Conservation (phyloP, 2,888 invertebrate genomes). For the Anodontia alba region DNA sequence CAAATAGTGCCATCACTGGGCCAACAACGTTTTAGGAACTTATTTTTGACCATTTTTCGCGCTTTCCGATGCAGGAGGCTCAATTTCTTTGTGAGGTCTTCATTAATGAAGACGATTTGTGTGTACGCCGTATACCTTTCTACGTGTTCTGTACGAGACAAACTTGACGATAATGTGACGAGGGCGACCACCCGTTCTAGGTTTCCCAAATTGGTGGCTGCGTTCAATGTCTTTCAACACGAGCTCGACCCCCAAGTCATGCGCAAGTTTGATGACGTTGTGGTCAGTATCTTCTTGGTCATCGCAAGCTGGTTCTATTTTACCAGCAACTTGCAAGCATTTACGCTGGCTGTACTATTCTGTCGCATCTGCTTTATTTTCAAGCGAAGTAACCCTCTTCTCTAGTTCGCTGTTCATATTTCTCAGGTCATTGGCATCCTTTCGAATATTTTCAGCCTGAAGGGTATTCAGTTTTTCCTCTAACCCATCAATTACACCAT, state of each 20-base stretch:
- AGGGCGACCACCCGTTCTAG: neutral
- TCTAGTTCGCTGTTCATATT: neutral
- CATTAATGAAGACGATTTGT: neutral
- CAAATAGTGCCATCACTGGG: no score
- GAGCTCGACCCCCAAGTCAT: neutral
- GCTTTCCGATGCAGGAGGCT: neutral
- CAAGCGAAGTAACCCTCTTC: neutral
- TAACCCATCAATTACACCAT: no score
- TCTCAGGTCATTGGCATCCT: no score
- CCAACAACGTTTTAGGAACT: no score
- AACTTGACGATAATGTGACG: no score
- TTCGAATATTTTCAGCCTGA: no score
- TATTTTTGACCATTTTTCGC: neutral
- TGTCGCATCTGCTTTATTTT: neutral
- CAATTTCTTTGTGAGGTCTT: neutral
- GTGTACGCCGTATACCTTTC: neutral
- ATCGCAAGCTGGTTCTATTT: neutral
- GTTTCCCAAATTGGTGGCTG: neutral
- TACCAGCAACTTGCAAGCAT: neutral
- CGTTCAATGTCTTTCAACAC: neutral
- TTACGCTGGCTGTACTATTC: neutral
- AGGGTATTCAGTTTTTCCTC: no score
- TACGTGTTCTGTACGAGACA: no score
- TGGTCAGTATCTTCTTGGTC: neutral
- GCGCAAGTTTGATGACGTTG: neutral